Evolutionary conservation across 2,888 invertebrate species (phyloP).

Genomic region (Cephalotes varians): DNA sequence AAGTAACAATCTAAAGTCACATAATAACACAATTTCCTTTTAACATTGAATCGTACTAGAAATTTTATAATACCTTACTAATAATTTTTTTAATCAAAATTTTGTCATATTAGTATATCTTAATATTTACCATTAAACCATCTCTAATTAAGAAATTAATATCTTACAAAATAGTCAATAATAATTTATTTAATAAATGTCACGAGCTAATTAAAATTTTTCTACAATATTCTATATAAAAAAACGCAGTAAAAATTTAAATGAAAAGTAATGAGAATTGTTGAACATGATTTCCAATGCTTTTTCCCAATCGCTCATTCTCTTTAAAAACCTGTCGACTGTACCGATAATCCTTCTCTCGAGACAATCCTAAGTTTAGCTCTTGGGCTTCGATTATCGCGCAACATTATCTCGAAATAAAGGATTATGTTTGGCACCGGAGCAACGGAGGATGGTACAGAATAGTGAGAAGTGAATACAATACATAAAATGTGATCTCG

Average conservation of each 20-base stretch:
- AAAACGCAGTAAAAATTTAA: not conserved
- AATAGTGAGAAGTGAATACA: slow-evolving; percentile 56
- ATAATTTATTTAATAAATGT: not conserved
- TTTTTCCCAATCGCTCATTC: not conserved
- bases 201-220: not conserved
- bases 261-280: not conserved
- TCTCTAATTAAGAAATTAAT: not conserved
- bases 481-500: slow-evolving; percentile 62
- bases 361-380: not conserved
- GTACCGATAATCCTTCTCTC: slow-evolving; percentile 22
- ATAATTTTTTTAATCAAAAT: slow-evolving; percentile 5
- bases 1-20: slow-evolving; percentile 10
- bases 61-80: not conserved
- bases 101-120: not conserved
- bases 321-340: slow-evolving; percentile 10
- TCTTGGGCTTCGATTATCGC: slow-evolving; percentile 75
- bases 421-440: slow-evolving; percentile 65
- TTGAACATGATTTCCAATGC: not conserved
- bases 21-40: slow-evolving; percentile 40
- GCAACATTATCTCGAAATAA: slow-evolving; percentile 80
- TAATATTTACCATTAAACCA: not conserved
- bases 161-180: not conserved
- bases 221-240: not conserved
- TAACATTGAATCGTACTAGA: not conserved
- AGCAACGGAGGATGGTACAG: slow-evolving; percentile 35